Conservation (phyloP, 2,797 vertebrate genomes). For the Bradypus variegatus region DNA sequence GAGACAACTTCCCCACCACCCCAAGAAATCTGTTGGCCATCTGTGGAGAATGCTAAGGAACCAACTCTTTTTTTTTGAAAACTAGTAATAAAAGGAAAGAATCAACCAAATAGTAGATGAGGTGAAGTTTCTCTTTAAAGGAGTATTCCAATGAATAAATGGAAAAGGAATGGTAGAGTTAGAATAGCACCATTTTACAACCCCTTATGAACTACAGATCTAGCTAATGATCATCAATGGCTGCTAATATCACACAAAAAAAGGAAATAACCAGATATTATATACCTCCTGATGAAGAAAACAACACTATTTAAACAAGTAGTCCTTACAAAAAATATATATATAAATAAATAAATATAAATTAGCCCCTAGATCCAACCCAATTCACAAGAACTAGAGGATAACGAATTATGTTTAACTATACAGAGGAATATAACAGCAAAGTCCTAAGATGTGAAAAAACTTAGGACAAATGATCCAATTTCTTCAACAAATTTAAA, state of each 20-base stretch:
- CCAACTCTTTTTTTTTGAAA: conserved; percentile 11
- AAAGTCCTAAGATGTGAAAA: background rate
- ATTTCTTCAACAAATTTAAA: conserved; percentile 9
- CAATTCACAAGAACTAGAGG: conserved; percentile 3
- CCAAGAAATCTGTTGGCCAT: background rate
- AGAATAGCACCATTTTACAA: background rate
- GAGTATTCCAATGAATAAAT: background rate
- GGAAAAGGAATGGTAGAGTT: background rate
- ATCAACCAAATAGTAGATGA: background rate
- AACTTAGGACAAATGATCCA: background rate
- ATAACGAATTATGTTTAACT: conserved; percentile 17
- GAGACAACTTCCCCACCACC: too few relatives aligned
- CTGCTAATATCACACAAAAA: background rate
- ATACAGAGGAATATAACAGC: background rate
- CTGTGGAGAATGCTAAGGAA: background rate
- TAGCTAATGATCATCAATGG: background rate
- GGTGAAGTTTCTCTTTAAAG: background rate
- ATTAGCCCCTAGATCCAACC: background rate
- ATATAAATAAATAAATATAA: background rate
- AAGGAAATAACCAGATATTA: background rate
- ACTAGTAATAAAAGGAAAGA: background rate
- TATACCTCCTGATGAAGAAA: background rate
- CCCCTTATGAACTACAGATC: background rate
- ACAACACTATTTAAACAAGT: background rate
- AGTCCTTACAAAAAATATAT: background rate